These are phyloP conservation scores for Syngnathoides biaculeatus DNA, from an alignment of 2,113 vertebrate genomes.

Conservation along the genomic window DNA sequence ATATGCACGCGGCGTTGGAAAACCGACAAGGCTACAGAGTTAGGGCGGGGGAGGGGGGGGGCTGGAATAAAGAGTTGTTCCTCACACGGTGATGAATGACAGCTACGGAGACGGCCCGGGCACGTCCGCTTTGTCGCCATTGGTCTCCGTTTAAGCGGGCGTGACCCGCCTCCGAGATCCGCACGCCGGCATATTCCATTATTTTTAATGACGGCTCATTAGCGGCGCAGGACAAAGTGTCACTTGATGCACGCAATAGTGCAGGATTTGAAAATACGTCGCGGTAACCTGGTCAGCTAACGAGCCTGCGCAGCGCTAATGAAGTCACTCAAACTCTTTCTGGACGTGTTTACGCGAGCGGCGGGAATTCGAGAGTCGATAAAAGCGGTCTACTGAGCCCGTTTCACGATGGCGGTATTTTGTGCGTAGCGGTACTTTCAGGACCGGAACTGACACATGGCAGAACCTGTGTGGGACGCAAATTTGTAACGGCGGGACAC, in stretches of 20 bases:
- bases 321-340: constrained; percentile 17
- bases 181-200: constrained; percentile 27
- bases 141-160: constrained; percentile 65
- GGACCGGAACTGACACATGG: too few species aligned
- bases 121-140: constrained; percentile 58
- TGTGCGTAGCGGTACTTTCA: too few species aligned
- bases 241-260: constrained; percentile 32
- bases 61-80: constrained; percentile 56
- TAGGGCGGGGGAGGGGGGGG: constrained; percentile 21
- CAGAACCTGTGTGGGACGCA: too few species aligned
- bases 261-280: constrained; percentile 29
- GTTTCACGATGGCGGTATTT: constrained; percentile 15
- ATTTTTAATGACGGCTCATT: constrained; percentile 46
- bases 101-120: constrained; percentile 65
- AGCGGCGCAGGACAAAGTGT: constrained; percentile 22
- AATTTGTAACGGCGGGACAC: too few species aligned
- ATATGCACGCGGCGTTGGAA: constrained; percentile 36
- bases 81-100: constrained; percentile 65
- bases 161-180: constrained; percentile 47
- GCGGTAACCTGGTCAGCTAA: constrained; percentile 15
- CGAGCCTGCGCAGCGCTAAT: constrained; percentile 14
- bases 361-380: constrained; percentile 8
- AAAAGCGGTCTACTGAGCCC: constrained; percentile 5
- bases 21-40: constrained; percentile 24
- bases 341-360: constrained; percentile 1